Evolutionary conservation across 2,888 invertebrate genomes (phyloP).

Genomic region (Drosophila kuntzei): DNA sequence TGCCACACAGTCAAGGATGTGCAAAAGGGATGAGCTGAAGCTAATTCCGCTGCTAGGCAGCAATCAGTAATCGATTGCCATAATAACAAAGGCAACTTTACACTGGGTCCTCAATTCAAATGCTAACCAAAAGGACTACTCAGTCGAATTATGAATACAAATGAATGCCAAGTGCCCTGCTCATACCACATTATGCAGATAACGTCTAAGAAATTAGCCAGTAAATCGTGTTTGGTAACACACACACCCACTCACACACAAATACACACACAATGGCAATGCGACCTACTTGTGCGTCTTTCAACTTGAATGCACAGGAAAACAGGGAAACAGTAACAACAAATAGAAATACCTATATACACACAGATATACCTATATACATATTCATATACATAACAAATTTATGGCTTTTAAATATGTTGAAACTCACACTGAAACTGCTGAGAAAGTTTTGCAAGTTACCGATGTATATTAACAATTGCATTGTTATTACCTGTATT

Average conservation of each 20-base stretch:
- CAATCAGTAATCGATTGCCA: conserved; percentile 29
- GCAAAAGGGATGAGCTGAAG: conserved; percentile 4
- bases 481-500: neutral
- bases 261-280: neutral
- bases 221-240: conserved; percentile 51
- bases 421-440: conserved; percentile 32
- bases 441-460: conserved; percentile 32
- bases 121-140: conserved; percentile 1
- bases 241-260: conserved; percentile 12
- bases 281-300: conserved; percentile 69
- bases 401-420: conserved; percentile 71
- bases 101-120: neutral
- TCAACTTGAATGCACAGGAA: conserved; percentile 61
- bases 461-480: conserved; percentile 10
- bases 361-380: neutral
- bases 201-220: conserved; percentile 62
- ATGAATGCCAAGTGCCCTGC: conserved; percentile 30
- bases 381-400: conserved; percentile 45
- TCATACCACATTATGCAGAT: conserved; percentile 42
- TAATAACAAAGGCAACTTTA: conserved; percentile 19
- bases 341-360: conserved; percentile 14
- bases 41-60: conserved; percentile 17
- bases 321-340: conserved; percentile 3
- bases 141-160: conserved; percentile 43
- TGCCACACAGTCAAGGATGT: neutral